Base-by-base conservation (phyloP, 2,113 vertebrate genomes). In the Fukomys damarensis region DNA sequence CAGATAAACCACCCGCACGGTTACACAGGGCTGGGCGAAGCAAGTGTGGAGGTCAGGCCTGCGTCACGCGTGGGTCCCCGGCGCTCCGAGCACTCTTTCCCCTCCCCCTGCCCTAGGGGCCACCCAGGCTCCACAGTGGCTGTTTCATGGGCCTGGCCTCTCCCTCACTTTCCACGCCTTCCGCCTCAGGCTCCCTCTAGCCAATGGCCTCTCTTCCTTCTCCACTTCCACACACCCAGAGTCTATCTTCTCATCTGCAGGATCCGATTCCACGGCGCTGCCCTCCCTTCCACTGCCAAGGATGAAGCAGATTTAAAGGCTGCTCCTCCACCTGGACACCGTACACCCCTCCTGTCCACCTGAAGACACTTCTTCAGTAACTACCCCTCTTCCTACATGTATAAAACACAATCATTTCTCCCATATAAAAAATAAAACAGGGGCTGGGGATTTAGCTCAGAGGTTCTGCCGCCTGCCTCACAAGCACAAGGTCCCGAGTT, bases 1-100 rank as follows among this genome's bases (percentile, higher is more conserved):
- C 12, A 49, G 46, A 49, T n/a, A n/a, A n/a, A n/a, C 72, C 3
- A 1, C 38, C 70, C 3, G 1, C 0, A 0, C 26, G 8, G 28
- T 17, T 14, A 1, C 2, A 9, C 2, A 1, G 0, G 52, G 35
- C 54, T 22, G 5, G 28, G 76, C 52, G 43, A 54, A 46, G 16
- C 28, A 30, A 77, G n/a, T 13, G 41, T 49, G 1, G 16, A 58
- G 2, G 41, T 3, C 38, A 32, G 0, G 8, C 35, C 41, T 3
- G 32, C 6, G 7, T 86, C 32, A 28, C 66, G 52, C 0, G 19
- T 3, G 26, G n/a, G 17, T 1, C 54, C 82, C 43, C 3, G 0
- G 7, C 0, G 38, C 2, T 68, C 20, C 38, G 14, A 19, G 24
- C 32, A 38, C 7, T 20, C 26, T 2, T 5, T 19, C 26, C 54